Conservation (phyloP, 2,797 vertebrate genomes). For the Cyprinodon diabolis region DNA sequence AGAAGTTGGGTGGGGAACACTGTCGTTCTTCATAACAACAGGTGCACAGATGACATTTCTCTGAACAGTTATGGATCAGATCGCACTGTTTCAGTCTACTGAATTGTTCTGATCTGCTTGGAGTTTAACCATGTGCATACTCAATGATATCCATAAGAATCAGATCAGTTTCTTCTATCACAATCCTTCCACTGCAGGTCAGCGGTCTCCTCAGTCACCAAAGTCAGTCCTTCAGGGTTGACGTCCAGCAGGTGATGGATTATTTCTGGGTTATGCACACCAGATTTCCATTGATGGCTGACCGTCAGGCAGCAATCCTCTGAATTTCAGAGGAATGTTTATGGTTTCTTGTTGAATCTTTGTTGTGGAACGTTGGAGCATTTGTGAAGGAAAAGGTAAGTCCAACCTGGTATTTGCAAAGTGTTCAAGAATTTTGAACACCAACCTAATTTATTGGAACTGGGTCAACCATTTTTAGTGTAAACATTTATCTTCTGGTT, state of each 20-base stretch:
- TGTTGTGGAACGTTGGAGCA: background rate
- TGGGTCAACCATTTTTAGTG: background rate
- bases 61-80: constrained; percentile 60
- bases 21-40: constrained; percentile 51
- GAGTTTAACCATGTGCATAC: constrained; percentile 60
- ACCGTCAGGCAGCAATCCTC: no score
- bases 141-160: constrained; percentile 33
- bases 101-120: constrained; percentile 49
- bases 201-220: no score
- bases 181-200: no score
- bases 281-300: no score
- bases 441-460: background rate
- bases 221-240: no score
- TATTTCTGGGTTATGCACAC: no score
- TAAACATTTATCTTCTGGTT: background rate
- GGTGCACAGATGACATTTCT: constrained; percentile 73
- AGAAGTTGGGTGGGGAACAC: constrained; percentile 11
- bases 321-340: background rate
- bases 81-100: constrained; percentile 56
- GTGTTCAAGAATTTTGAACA: background rate
- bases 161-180: background rate
- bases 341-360: background rate
- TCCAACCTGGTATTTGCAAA: background rate
- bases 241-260: no score
- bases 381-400: background rate